A percentile compares a stretch with the other conserved stretches of the same genome.
phyloP scores from a whole-genome alignment of 2,888 invertebrate species.

The Agonopterix heracliana region DNA sequence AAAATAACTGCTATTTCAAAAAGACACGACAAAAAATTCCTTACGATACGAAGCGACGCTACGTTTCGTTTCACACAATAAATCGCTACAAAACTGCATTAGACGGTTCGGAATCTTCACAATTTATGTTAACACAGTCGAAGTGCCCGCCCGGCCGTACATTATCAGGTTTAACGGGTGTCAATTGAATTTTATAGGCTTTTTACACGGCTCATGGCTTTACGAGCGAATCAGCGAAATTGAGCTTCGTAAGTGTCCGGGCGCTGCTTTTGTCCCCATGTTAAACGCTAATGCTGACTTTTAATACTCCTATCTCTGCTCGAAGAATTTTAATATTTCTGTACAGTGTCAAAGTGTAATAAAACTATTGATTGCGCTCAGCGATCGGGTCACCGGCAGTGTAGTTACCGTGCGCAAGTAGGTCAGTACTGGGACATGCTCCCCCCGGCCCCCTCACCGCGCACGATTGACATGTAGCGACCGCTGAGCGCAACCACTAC shows the following conservation, averaged over 20 bases:
- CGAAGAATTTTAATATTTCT: neutral
- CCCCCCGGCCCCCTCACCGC: no score
- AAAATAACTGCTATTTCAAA: no score
- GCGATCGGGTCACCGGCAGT: no score
- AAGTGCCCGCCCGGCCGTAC: slow-evolving; percentile 26
- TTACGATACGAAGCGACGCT: no score
- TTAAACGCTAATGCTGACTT: neutral
- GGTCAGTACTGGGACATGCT: no score
- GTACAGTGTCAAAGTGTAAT: no score
- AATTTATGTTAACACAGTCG: slow-evolving; percentile 36
- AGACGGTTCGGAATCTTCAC: slow-evolving; percentile 23
- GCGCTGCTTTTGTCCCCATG: slow-evolving; percentile 9
- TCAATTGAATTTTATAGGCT: slow-evolving; percentile 66
- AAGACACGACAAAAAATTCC: no score
- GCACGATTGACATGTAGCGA: no score
- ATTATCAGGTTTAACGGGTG: slow-evolving; percentile 47
- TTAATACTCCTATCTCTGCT: neutral
- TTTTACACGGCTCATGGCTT: slow-evolving; percentile 55
- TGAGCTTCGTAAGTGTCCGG: slow-evolving; percentile 27
- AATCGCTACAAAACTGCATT: slow-evolving; percentile 5
- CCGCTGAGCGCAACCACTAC: no score
- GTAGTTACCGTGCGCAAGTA: no score
- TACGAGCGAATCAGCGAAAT: slow-evolving; percentile 56
- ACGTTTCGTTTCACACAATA: neutral
- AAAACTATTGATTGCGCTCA: no score